These are phyloP conservation scores for Ischnura elegans DNA, from an alignment of 2,888 invertebrate genomes.

Conservation along the genomic window DNA sequence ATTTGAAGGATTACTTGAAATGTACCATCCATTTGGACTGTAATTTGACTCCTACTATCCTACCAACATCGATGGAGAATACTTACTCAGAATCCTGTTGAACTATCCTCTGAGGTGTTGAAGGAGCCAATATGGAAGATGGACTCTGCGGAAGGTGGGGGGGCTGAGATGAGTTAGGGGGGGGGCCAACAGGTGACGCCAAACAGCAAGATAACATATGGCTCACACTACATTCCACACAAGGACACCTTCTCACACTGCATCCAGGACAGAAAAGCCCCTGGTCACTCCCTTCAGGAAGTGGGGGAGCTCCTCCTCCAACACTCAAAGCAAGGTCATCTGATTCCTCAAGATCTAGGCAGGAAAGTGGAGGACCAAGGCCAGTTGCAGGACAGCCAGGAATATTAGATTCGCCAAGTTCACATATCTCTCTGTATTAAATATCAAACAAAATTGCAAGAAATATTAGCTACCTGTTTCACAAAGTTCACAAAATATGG, in stretches of 20 bases:
- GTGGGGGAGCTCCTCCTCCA: not conserved
- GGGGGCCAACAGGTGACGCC: slow-evolving; percentile 53
- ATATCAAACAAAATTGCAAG: not conserved
- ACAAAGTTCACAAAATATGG: no score
- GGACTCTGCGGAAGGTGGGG: slow-evolving; percentile 54
- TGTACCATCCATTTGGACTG: not conserved
- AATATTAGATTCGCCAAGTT: slow-evolving; percentile 40
- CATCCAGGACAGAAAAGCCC: slow-evolving; percentile 70
- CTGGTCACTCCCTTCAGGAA: slow-evolving; percentile 50
- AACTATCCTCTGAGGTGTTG: slow-evolving; percentile 43
- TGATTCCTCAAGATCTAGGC: slow-evolving; percentile 52
- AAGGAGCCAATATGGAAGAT: slow-evolving; percentile 53
- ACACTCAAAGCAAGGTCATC: slow-evolving; percentile 41
- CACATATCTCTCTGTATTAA: slow-evolving; percentile 58
- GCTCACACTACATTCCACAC: slow-evolving; percentile 73
- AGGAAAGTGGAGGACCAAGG: slow-evolving; percentile 53
- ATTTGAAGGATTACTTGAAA: no score
- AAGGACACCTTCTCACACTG: slow-evolving; percentile 72
- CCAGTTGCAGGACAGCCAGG: slow-evolving; percentile 68
- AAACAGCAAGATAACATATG: slow-evolving; percentile 72
- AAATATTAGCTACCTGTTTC: not conserved
- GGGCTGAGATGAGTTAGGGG: slow-evolving; percentile 54
- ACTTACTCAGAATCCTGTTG: slow-evolving; percentile 49
- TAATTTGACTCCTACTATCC: not conserved
- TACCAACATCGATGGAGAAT: not conserved